A percentile compares a stretch with the other conserved stretches of the same genome.
phyloP scores from a whole-genome alignment of 2,888 invertebrate genomes.

The Parasteatoda lunata region DNA sequence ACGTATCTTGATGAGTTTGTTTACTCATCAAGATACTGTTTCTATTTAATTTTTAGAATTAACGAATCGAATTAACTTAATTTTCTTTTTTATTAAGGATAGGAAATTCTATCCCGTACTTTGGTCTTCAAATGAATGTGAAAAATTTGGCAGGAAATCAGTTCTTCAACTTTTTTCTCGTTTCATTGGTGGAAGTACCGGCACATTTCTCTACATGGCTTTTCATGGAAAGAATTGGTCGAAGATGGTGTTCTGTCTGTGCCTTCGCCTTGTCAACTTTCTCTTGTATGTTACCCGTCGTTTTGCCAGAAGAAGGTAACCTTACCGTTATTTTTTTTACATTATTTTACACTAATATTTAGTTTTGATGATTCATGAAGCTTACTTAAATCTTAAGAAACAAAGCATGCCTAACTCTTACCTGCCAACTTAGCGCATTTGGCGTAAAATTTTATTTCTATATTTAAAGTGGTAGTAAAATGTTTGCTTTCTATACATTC shows the following conservation, averaged over 20 bases:
- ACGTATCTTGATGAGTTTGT: no score
- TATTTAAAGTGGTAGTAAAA: no score
- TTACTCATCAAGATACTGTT: no score
- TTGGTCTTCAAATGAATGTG: slow-evolving; percentile 71
- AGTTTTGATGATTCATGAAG: no score
- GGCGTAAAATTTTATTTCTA: no score
- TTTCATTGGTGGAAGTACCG: slow-evolving; percentile 80
- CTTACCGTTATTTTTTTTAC: no score
- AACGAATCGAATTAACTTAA: neutral
- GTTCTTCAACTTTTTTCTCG: slow-evolving; percentile 80
- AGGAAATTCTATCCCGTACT: slow-evolving; percentile 15
- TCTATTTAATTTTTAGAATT: no score
- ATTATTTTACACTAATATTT: no score
- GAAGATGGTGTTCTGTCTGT: slow-evolving; percentile 76
- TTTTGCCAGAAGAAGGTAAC: neutral
- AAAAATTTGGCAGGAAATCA: slow-evolving; percentile 79
- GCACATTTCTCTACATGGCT: slow-evolving; percentile 78
- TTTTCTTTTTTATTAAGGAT: slow-evolving; percentile 11
- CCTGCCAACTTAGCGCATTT: no score
- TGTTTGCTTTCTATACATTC: no score
- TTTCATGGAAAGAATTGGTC: slow-evolving; percentile 77
- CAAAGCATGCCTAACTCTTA: no score
- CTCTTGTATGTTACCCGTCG: neutral
- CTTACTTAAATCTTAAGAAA: no score
- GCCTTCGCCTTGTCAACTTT: slow-evolving; percentile 75